These are phyloP conservation scores for Proisotoma minuta DNA, from an alignment of 2,888 invertebrate genomes.

Conservation along the genomic window DNA sequence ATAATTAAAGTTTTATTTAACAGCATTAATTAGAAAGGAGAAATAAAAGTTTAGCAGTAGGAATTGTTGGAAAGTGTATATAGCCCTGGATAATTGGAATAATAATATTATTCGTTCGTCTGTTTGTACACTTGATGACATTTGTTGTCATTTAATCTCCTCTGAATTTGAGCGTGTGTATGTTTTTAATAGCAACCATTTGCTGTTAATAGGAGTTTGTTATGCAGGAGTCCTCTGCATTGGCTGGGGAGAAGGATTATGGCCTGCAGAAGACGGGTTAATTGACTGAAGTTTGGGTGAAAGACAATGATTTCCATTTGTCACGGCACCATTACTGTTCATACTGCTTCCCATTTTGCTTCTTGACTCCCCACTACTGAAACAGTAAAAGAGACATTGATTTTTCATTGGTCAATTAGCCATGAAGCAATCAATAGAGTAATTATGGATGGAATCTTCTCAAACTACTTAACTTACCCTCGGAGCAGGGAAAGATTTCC, in stretches of 20 bases:
- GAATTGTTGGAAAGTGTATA: too few relatives aligned
- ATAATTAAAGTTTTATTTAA: too few relatives aligned
- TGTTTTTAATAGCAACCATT: too few relatives aligned
- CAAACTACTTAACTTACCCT: slow-evolving; percentile 75
- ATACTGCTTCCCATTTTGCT: slow-evolving; percentile 12
- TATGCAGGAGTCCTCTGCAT: slow-evolving; percentile 32
- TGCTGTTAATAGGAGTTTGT: too few relatives aligned
- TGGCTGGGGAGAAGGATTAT: slow-evolving; percentile 21
- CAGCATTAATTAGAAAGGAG: too few relatives aligned
- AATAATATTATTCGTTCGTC: too few relatives aligned
- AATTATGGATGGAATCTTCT: neutral
- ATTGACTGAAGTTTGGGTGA: slow-evolving; percentile 40
- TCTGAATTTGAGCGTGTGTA: too few relatives aligned
- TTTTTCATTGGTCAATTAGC: slow-evolving; percentile 7
- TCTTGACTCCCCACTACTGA: slow-evolving; percentile 20
- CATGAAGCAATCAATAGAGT: neutral
- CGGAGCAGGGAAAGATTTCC: slow-evolving; percentile 79
- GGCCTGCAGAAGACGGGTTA: slow-evolving; percentile 29
- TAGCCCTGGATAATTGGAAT: too few relatives aligned
- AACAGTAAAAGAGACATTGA: neutral
- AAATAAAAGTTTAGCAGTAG: too few relatives aligned
- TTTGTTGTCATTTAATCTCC: too few relatives aligned
- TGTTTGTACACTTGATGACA: too few relatives aligned
- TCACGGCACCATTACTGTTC: slow-evolving; percentile 6
- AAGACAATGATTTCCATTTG: slow-evolving; percentile 29